Conservation (phyloP, 2,113 vertebrate genomes). For the Hymenochirus boettgeri region DNA sequence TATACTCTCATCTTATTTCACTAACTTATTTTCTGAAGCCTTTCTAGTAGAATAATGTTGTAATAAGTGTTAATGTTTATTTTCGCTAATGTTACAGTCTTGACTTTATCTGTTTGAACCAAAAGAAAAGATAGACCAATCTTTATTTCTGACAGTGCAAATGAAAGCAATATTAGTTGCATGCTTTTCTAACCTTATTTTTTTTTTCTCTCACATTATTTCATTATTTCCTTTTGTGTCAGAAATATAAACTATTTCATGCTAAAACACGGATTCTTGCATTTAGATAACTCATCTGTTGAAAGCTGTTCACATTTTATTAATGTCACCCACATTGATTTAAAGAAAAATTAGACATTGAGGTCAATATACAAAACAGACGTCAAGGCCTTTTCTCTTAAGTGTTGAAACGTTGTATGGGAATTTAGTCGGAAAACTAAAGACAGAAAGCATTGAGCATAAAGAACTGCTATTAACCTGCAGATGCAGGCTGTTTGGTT, state of each 20-base stretch:
- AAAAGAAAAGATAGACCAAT: no score
- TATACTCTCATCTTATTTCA: no score
- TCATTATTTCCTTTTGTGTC: background rate
- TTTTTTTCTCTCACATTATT: background rate
- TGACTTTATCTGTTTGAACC: no score
- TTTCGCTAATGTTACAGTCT: no score
- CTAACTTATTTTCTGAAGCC: no score
- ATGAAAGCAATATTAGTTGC: no score
- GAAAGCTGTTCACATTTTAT: conserved; percentile 65
- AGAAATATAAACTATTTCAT: background rate
- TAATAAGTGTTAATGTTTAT: no score
- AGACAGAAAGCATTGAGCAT: conserved; percentile 64
- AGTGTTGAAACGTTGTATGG: conserved; percentile 70
- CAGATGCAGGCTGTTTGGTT: conserved; percentile 63
- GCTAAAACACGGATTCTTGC: background rate
- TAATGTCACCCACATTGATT: conserved; percentile 63
- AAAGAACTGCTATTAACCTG: conserved; percentile 73
- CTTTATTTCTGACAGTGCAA: no score
- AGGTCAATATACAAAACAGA: conserved; percentile 66
- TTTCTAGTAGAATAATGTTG: no score
- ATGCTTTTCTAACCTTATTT: no score
- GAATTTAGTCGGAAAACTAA: conserved; percentile 53
- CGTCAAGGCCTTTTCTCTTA: conserved; percentile 65
- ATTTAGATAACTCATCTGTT: conserved; percentile 65
- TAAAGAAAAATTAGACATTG: conserved; percentile 66